Evolutionary conservation across 1,140 invertebrate genomes (phyloP), one percentile per base, ranked within the genome.

Genomic region (Cardiocondyla obscurior): DNA sequence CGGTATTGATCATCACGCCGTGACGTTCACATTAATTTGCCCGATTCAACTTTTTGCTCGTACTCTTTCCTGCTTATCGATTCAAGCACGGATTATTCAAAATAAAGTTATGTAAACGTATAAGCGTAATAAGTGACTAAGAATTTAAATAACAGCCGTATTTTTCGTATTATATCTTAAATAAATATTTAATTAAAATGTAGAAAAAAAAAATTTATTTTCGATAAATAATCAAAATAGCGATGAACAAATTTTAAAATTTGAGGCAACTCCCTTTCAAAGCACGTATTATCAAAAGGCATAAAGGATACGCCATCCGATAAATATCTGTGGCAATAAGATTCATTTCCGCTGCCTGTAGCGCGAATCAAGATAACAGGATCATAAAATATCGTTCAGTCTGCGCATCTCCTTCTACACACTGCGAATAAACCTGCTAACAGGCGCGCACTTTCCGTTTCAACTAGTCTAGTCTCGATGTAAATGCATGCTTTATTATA

Each of bases 1-100:
- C 53, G 74, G 65, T 84, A 85, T 86, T 85, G 84, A 85, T 86
- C 84, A 85, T 46, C 83, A 57, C 44, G 49, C 62, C 84, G 74
- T 86, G 67, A 86, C 84, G 84, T 28, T 28, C 65, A 42, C 62
- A 67, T 79, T 79, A 79, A 53, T 67, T 30, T 30, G 30, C 14
- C 57, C 55, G 36, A 62, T 79, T 70, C 46, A 3, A 8, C 7
- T 30, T 65, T 77, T 57, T 58, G 44, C n/a, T n/a, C 33, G 28
- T 30, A 28, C 25, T 53, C 57, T 49, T 46, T n/a, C 25, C 44
- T 36, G 44, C 30, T 16, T 28, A 30, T 16, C 64, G 36, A 65
- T 70, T 55, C 55, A 30, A 49, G 42, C 69, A 60, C 39, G 46
- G 12, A 22, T 7, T 1, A 22, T 14, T 12, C 28, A 10, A 49